phyloP scores from a whole-genome alignment of 2,113 vertebrate species.

The Myiozetetes cayanensis region DNA sequence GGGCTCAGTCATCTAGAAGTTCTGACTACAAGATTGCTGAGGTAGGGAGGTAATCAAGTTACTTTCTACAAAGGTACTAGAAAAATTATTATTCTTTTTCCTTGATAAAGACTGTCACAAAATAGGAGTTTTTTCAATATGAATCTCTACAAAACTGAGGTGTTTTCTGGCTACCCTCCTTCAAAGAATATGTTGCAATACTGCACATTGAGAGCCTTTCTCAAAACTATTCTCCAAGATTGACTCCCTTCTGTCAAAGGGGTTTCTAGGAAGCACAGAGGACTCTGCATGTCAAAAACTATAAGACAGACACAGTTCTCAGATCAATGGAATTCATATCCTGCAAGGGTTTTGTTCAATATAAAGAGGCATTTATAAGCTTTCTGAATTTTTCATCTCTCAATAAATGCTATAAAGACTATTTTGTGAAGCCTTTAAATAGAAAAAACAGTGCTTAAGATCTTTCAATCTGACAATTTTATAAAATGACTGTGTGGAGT shows the following conservation, averaged over 20 bases:
- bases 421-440: background rate
- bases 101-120: background rate
- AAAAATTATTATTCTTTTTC: background rate
- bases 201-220: background rate
- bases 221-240: background rate
- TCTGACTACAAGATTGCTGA: background rate
- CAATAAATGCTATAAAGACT: background rate
- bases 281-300: background rate
- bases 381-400: background rate
- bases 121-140: background rate
- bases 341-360: background rate
- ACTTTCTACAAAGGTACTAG: background rate
- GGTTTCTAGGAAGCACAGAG: background rate
- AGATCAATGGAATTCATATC: background rate
- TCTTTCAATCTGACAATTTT: background rate
- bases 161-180: background rate
- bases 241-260: background rate
- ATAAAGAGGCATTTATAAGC: background rate
- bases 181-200: background rate
- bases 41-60: background rate
- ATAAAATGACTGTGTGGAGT: background rate
- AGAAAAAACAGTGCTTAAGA: background rate
- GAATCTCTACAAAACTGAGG: background rate
- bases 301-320: background rate
- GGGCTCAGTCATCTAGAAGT: background rate